A percentile compares a stretch with the other conserved stretches of the same genome.
phyloP scores from a whole-genome alignment of 2,888 invertebrate genomes.

The Hypsopygia costalis region DNA sequence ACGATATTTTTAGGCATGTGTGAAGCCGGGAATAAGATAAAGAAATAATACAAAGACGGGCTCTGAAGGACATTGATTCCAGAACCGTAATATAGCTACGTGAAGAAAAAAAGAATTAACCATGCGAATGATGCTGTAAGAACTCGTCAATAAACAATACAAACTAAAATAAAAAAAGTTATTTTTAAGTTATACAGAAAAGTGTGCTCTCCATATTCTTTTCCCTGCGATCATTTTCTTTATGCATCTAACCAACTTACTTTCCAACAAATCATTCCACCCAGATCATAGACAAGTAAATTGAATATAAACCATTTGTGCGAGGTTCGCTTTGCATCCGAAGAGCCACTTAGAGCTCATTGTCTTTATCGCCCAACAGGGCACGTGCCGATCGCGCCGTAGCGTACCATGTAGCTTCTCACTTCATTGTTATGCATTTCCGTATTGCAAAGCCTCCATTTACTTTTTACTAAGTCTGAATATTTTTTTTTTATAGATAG shows the following conservation, averaged over 20 bases:
- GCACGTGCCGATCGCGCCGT: not conserved
- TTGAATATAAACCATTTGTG: conserved; percentile 10
- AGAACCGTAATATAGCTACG: too few relatives aligned
- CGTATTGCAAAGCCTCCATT: conserved; percentile 5
- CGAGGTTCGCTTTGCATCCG: conserved; percentile 5
- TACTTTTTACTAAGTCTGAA: conserved; percentile 5
- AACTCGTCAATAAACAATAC: too few relatives aligned
- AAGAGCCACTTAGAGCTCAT: conserved; percentile 5
- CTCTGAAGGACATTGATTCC: too few relatives aligned
- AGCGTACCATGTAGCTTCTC: not conserved
- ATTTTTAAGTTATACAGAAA: too few relatives aligned
- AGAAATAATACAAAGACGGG: too few relatives aligned
- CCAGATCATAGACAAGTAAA: conserved; percentile 6
- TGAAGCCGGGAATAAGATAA: too few relatives aligned
- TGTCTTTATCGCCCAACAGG: not conserved
- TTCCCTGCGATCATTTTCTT: not conserved
- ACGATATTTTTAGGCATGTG: too few relatives aligned
- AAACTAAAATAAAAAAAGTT: too few relatives aligned
- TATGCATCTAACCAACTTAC: not conserved
- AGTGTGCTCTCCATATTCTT: too few relatives aligned
- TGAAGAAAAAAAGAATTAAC: too few relatives aligned
- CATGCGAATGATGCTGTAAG: too few relatives aligned
- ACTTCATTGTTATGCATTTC: conserved; percentile 10
- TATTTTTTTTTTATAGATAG: not conserved
- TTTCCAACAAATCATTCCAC: conserved; percentile 2